phyloP scores from a whole-genome alignment of 2,797 vertebrate genomes.

The Anableps anableps region DNA sequence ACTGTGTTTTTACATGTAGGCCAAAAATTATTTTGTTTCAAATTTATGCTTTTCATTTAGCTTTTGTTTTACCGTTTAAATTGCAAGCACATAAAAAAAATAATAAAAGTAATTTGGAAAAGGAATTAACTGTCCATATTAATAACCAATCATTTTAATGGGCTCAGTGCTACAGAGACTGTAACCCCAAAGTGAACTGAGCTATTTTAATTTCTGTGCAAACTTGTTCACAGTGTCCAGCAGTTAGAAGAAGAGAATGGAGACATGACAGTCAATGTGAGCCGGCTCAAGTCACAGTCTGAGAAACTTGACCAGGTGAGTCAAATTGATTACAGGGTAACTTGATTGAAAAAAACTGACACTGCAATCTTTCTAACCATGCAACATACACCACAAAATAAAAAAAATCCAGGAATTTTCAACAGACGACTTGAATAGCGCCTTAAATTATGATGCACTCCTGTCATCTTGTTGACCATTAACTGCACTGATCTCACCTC shows the following conservation, averaged over 20 bases:
- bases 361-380: background rate
- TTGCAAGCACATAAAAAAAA: background rate
- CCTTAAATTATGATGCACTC: background rate
- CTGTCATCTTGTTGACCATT: background rate
- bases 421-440: background rate
- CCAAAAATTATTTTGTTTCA: background rate
- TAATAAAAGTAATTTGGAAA: background rate
- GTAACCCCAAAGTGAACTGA: background rate
- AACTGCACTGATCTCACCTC: background rate
- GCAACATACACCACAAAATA: background rate
- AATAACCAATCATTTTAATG: background rate
- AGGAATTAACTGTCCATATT: background rate
- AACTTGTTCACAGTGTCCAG: constrained; percentile 68
- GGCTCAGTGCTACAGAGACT: background rate
- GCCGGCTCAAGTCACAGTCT: constrained; percentile 89
- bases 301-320: constrained; percentile 94
- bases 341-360: background rate
- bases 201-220: background rate
- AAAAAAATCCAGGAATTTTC: background rate
- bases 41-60: background rate
- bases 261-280: constrained; percentile 85
- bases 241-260: constrained; percentile 92
- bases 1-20: background rate
- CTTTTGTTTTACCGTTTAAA: background rate
- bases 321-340: background rate